Evolutionary conservation across 1,140 invertebrate genomes (phyloP).

Genomic region (Venturia canescens): DNA sequence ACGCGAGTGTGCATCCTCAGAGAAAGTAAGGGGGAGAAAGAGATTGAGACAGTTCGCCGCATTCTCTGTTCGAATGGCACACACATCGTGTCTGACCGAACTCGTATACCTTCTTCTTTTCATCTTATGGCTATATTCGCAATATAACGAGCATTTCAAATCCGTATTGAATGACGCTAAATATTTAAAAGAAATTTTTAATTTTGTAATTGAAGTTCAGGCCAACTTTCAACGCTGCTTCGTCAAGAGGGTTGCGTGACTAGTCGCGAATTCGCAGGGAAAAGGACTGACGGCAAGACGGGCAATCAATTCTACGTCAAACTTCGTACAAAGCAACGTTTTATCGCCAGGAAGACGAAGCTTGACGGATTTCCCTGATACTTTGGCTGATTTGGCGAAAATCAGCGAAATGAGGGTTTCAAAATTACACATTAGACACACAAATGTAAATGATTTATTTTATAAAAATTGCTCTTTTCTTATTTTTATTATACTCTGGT

Average conservation of each 20-base stretch:
- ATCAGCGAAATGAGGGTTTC: no score
- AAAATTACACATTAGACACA: no score
- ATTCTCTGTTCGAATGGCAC: not conserved
- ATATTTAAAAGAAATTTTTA: not conserved
- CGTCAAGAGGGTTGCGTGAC: not conserved
- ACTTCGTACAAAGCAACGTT: not conserved
- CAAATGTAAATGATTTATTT: no score
- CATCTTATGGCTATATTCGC: not conserved
- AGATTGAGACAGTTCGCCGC: not conserved
- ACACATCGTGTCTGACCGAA: not conserved
- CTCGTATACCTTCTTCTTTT: not conserved
- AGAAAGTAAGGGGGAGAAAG: not conserved
- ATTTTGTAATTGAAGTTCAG: no score
- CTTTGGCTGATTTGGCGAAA: no score
- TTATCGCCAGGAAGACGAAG: not conserved
- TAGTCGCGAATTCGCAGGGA: not conserved
- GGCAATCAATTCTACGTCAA: conserved; percentile 12
- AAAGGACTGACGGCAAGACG: not conserved
- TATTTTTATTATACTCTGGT: no score
- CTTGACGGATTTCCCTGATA: not conserved
- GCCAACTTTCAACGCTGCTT: not conserved
- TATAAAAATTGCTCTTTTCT: no score
- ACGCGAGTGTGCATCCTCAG: conserved; percentile 37
- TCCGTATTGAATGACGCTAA: not conserved
- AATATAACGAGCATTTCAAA: not conserved